phyloP scores from a whole-genome alignment of 2,797 vertebrate species.

The Arremon brunneinucha region DNA sequence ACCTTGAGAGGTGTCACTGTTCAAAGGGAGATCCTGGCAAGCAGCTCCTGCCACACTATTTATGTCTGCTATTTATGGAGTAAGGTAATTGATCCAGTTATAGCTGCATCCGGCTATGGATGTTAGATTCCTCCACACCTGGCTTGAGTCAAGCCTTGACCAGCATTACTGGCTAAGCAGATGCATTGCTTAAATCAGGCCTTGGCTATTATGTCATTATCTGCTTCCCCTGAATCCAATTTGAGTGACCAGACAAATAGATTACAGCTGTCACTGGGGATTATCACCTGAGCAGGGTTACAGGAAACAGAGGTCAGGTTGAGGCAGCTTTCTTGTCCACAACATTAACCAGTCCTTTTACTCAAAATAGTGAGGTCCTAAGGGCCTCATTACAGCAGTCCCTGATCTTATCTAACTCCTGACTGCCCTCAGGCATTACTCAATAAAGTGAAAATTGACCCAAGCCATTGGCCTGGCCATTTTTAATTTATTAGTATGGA shows the following conservation, averaged over 20 bases:
- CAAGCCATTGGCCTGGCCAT: not conserved
- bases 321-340: not conserved
- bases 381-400: not conserved
- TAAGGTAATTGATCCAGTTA: too few relatives aligned
- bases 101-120: not conserved
- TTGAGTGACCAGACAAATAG: not conserved
- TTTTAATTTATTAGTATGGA: conserved; percentile 9
- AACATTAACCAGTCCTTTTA: not conserved
- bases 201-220: not conserved
- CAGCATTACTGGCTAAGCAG: not conserved
- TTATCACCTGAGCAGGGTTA: not conserved
- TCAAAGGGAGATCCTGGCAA: not conserved
- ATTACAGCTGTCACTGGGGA: not conserved
- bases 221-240: not conserved
- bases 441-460: not conserved
- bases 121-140: not conserved
- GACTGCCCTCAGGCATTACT: not conserved
- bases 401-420: not conserved
- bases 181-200: not conserved
- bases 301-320: not conserved
- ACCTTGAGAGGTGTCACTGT: not conserved
- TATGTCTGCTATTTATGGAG: not conserved
- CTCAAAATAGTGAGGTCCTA: not conserved
- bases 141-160: not conserved
- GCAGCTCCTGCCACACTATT: not conserved